A percentile compares a stretch with the other conserved stretches of the same genome.
Conservation (phyloP, 1,140 invertebrate species). For the Cydia pomonella region DNA sequence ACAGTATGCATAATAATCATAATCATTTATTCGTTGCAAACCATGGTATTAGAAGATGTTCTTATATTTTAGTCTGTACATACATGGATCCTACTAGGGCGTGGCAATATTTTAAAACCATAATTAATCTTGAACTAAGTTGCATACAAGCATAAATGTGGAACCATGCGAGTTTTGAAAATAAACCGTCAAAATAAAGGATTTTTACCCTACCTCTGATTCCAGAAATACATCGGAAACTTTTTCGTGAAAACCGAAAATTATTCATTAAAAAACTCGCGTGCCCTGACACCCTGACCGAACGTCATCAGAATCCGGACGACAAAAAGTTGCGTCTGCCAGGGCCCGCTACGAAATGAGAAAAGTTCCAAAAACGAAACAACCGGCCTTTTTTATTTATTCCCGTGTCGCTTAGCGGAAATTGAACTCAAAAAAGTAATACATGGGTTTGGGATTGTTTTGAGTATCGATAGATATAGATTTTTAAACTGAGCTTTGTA, state of each 20-base stretch:
- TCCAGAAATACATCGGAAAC: background rate
- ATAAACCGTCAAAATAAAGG: no score
- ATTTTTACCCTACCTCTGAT: background rate
- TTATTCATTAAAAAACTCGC: background rate
- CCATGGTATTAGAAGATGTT: no score
- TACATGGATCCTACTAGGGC: no score
- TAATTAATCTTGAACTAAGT: no score
- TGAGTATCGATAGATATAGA: background rate
- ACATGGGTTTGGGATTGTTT: background rate
- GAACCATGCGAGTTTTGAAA: no score
- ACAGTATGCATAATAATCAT: no score
- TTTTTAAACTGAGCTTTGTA: no score
- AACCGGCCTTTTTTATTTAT: slow-evolving; percentile 52
- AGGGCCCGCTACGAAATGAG: slow-evolving; percentile 54
- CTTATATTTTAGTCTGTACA: no score
- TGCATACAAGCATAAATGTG: no score
- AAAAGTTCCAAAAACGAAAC: slow-evolving; percentile 68
- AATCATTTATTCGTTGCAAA: no score
- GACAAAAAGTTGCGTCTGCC: slow-evolving; percentile 43
- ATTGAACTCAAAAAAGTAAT: slow-evolving; percentile 30
- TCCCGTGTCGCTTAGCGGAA: slow-evolving; percentile 22
- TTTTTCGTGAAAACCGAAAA: background rate
- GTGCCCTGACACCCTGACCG: background rate
- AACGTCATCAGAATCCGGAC: background rate
- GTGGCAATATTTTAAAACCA: no score